phyloP scores from a whole-genome alignment of 2,888 invertebrate species.

The Drosophila rubida region DNA sequence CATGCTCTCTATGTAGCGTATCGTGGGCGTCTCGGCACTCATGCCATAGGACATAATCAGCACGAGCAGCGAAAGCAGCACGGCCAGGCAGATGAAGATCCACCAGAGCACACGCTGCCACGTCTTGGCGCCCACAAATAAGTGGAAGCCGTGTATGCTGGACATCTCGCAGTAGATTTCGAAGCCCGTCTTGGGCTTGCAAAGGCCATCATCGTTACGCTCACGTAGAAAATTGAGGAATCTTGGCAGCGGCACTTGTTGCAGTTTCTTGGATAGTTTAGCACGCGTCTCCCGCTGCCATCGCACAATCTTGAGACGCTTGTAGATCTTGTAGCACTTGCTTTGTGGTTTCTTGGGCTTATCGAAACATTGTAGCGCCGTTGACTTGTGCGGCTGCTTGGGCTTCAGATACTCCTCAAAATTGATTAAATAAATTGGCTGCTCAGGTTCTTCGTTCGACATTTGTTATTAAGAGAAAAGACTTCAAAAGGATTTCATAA shows the following conservation, averaged over 20 bases:
- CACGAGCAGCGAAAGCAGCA: slow-evolving; percentile 85
- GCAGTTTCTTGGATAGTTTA: slow-evolving; percentile 15
- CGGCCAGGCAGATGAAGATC: slow-evolving; percentile 86
- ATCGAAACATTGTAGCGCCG: slow-evolving; percentile 55
- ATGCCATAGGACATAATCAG: slow-evolving; percentile 86
- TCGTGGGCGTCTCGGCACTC: slow-evolving; percentile 86
- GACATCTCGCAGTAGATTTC: slow-evolving; percentile 82
- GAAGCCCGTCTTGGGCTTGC: slow-evolving; percentile 78
- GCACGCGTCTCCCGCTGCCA: slow-evolving; percentile 26
- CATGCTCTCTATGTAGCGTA: slow-evolving; percentile 86
- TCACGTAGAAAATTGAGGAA: slow-evolving; percentile 68
- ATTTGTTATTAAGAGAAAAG: slow-evolving; percentile 1
- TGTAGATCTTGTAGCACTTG: slow-evolving; percentile 5
- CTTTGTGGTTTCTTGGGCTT: slow-evolving; percentile 5
- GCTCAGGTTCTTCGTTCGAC: neutral
- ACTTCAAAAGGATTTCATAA: too few species aligned
- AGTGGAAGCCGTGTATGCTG: slow-evolving; percentile 81
- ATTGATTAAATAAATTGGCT: slow-evolving; percentile 54
- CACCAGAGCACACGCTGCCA: slow-evolving; percentile 86
- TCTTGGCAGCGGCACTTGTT: slow-evolving; percentile 44
- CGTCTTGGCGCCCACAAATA: slow-evolving; percentile 74
- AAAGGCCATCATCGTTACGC: slow-evolving; percentile 75
- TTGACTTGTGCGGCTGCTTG: slow-evolving; percentile 21
- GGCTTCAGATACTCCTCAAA: slow-evolving; percentile 59
- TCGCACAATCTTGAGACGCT: slow-evolving; percentile 45